These are phyloP conservation scores for Hyaena hyaena DNA, from an alignment of 2,113 vertebrate genomes.

Conservation along the genomic window DNA sequence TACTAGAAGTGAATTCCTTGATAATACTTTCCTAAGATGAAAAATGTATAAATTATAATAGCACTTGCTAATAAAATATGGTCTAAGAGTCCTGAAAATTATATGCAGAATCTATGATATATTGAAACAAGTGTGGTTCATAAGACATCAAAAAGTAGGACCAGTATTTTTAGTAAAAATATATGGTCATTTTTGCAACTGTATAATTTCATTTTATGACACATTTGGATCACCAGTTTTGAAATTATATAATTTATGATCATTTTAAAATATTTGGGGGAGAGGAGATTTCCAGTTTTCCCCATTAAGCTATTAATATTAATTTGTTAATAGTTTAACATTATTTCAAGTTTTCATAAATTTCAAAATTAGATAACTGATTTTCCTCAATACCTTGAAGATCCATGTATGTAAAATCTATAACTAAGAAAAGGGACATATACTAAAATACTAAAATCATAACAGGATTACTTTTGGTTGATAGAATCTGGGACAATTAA, in stretches of 20 bases:
- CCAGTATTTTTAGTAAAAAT: background rate
- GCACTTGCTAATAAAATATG: background rate
- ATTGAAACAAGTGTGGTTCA: background rate
- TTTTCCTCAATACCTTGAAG: background rate
- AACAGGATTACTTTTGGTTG: background rate
- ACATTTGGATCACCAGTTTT: background rate
- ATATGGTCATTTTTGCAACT: background rate
- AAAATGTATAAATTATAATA: background rate
- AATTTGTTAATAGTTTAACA: constrained; percentile 2
- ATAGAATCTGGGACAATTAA: background rate
- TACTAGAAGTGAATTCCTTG: background rate
- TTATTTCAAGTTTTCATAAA: constrained; percentile 24
- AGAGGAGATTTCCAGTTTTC: background rate
- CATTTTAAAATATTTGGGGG: background rate
- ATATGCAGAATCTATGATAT: background rate
- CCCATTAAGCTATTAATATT: background rate
- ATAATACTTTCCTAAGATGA: background rate
- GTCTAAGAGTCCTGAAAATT: background rate
- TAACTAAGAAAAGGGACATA: background rate
- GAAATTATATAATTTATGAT: background rate
- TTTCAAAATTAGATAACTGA: background rate
- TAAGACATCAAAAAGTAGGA: background rate
- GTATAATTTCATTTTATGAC: background rate
- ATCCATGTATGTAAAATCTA: background rate
- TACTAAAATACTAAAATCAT: background rate